Evolutionary conservation across 2,888 invertebrate species (phyloP), one percentile per base, ranked within the genome.

Genomic region (Trichogramma evanescens): DNA sequence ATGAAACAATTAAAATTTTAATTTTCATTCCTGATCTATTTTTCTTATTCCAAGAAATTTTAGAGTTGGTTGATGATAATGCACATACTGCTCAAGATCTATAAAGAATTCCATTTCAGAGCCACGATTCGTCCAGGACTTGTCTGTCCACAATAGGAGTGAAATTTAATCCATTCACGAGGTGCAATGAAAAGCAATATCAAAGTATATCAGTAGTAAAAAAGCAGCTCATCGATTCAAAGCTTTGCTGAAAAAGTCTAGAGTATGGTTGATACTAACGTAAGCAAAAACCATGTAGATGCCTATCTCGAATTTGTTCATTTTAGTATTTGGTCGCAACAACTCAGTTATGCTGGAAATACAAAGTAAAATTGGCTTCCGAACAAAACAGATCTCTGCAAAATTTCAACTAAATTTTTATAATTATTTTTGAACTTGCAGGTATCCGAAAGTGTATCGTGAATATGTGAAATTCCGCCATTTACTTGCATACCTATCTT

Each of bases 391-490:
- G 44, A 10, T n/a, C 46, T 40, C 51, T 1, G 39, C 8, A 49
- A 55, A 44, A 43, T 6, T 43, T 10, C 45, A 26, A 39, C 6
- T 6, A 26, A 1, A 9, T 50, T 38, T 45, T 5, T 13, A 59
- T 38, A 52, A 52, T 54, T 46, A 51, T 48, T 9, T 43, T 51
- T 13, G 49, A 51, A 49, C 46, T 60, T 62, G 50, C 65, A 89
- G 90, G 68, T 96, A 97, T 75, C 96, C 97, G 76, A 94, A 93
- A 79, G 93, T 94, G 0, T 97, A 95, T 95, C 84, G 95, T 9
- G 93, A 95, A 76, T 97, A 95, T 74, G 93, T 97, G 0, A 97
- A 97, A 76, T 95, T 93, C 76, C 87, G 96, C 0, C 97, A 98
- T 78, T 80, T 97, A 10, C 82, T 98, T 60, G 94, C 95, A 96